Evolutionary conservation across 2,888 invertebrate genomes (phyloP).

Genomic region (Plagodis pulveraria): DNA sequence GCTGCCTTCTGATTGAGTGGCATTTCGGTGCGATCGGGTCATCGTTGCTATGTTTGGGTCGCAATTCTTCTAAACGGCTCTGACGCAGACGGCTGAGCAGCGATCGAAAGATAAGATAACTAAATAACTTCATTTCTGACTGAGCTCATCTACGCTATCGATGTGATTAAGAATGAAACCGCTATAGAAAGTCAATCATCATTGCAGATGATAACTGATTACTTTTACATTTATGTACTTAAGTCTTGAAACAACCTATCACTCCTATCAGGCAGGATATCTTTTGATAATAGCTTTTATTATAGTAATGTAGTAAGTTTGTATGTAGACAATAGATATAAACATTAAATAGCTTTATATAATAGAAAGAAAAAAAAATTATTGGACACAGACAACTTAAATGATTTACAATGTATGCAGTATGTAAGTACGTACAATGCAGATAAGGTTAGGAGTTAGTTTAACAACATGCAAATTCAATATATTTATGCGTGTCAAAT

Average conservation of each 20-base stretch:
- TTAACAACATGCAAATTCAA: too few relatives aligned
- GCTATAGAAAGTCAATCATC: constrained; percentile 80
- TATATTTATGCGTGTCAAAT: too few relatives aligned
- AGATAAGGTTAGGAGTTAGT: too few relatives aligned
- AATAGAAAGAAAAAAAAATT: too few relatives aligned
- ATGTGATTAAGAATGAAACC: constrained; percentile 68
- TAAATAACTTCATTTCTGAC: constrained; percentile 72
- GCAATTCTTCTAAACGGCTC: constrained; percentile 59
- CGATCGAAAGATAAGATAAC: constrained; percentile 69
- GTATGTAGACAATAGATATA: too few relatives aligned
- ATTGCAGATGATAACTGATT: constrained; percentile 53
- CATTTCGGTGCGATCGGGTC: constrained; percentile 67
- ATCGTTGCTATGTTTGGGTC: constrained; percentile 67
- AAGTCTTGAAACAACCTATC: not conserved
- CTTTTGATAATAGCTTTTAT: not conserved
- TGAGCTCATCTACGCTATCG: constrained; percentile 64
- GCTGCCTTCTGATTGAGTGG: constrained; percentile 65
- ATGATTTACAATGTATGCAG: too few relatives aligned
- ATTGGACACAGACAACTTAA: too few relatives aligned
- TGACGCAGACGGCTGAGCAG: constrained; percentile 44
- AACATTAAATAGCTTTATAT: too few relatives aligned
- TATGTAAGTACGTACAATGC: too few relatives aligned
- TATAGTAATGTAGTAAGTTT: too few relatives aligned
- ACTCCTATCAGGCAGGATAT: not conserved
- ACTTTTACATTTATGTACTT: constrained; percentile 45